phyloP scores from a whole-genome alignment of 2,888 invertebrate species.

The Agrochola lychnidis region DNA sequence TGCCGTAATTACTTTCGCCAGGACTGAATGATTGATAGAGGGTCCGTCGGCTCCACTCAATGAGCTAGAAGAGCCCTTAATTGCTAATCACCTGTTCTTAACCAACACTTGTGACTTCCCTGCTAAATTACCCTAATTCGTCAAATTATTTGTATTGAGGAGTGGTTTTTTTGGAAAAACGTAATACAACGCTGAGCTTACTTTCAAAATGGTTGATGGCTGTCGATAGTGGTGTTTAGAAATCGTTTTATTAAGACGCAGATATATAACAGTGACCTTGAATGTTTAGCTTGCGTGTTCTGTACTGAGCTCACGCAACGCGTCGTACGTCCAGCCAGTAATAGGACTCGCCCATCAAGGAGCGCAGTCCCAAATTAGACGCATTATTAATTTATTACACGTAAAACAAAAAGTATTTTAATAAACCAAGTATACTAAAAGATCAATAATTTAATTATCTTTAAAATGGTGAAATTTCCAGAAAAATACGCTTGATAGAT shows the following conservation, averaged over 20 bases:
- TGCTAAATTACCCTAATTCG: slow-evolving; percentile 34
- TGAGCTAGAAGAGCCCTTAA: slow-evolving; percentile 43
- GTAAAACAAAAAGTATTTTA: too few relatives aligned
- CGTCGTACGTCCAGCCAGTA: too few relatives aligned
- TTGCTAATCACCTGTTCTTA: slow-evolving; percentile 62
- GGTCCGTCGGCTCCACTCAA: slow-evolving; percentile 39
- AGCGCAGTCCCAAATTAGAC: too few relatives aligned
- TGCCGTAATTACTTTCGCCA: slow-evolving; percentile 30
- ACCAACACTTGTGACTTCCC: slow-evolving; percentile 36
- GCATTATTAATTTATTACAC: too few relatives aligned
- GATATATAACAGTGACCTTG: too few relatives aligned
- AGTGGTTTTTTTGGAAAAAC: not conserved
- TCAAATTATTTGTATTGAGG: slow-evolving; percentile 13
- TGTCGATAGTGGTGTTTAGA: not conserved
- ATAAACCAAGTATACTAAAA: too few relatives aligned
- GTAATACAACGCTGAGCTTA: not conserved
- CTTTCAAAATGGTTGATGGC: not conserved
- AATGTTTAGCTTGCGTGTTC: too few relatives aligned
- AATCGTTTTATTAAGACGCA: not conserved
- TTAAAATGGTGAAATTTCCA: too few relatives aligned
- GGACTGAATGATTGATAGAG: slow-evolving; percentile 61
- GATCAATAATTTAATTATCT: too few relatives aligned
- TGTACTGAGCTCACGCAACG: too few relatives aligned
- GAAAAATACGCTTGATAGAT: too few relatives aligned
- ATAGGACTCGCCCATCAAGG: too few relatives aligned